phyloP scores from a whole-genome alignment of 2,888 invertebrate genomes.

The Dasysyrphus tricinctus region DNA sequence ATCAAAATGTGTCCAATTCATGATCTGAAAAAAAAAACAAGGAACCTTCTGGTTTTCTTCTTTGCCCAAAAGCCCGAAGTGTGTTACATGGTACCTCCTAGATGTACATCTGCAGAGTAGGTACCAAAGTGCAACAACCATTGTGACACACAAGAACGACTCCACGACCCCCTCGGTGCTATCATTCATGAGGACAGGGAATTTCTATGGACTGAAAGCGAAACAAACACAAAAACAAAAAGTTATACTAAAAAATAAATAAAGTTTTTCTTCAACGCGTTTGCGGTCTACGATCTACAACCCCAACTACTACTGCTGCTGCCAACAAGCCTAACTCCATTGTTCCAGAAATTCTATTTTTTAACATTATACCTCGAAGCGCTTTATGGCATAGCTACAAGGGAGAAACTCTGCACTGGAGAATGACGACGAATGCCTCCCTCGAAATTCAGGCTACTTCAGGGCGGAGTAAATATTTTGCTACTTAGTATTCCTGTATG shows the following conservation, averaged over 20 bases:
- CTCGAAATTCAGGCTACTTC: constrained; percentile 56
- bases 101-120: constrained; percentile 62
- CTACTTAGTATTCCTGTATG: constrained; percentile 47
- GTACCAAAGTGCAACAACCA: constrained; percentile 73
- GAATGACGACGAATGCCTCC: not conserved
- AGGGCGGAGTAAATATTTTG: constrained; percentile 59
- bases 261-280: constrained; percentile 69
- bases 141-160: constrained; percentile 58
- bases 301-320: not conserved
- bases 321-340: constrained; percentile 69
- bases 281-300: constrained; percentile 63
- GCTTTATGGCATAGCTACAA: constrained; percentile 22
- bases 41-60: constrained; percentile 34
- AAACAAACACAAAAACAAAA: constrained; percentile 22
- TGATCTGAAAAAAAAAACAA: constrained; percentile 36
- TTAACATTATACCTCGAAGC: constrained; percentile 55
- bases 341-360: constrained; percentile 65
- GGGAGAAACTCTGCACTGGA: not conserved
- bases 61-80: constrained; percentile 41
- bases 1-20: constrained; percentile 74
- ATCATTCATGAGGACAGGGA: constrained; percentile 52
- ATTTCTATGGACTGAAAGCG: constrained; percentile 26
- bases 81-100: constrained; percentile 34
- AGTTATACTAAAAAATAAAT: constrained; percentile 28
- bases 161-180: constrained; percentile 51